Percentiles rank a stretch among this genome's conserved stretches.
Conservation (phyloP, 2,113 vertebrate genomes). For the Zeus faber region DNA sequence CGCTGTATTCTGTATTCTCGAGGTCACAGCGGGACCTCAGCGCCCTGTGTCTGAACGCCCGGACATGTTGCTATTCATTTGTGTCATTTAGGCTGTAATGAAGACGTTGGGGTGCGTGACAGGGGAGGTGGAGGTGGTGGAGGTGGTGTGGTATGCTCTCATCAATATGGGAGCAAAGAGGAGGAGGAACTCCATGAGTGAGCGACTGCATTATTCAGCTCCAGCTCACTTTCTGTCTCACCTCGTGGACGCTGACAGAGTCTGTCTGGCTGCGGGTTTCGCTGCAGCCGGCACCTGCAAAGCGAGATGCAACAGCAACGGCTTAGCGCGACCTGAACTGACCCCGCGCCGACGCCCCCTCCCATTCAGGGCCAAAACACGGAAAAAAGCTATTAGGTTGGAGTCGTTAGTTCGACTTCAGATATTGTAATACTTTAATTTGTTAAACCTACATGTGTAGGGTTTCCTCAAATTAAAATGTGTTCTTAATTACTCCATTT, state of each 20-base stretch:
- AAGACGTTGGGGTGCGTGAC: not conserved
- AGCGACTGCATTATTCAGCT: slow-evolving; percentile 36
- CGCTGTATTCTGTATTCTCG: too few species aligned
- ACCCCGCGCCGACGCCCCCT: not conserved
- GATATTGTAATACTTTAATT: too few species aligned
- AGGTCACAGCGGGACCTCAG: too few species aligned
- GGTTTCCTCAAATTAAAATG: too few species aligned
- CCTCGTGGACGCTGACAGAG: slow-evolving; percentile 47
- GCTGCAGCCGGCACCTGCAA: slow-evolving; percentile 44
- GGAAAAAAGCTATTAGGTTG: too few species aligned
- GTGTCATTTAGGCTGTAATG: too few species aligned
- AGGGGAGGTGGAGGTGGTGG: not conserved
- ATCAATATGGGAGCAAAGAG: not conserved
- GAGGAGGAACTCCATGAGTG: not conserved
- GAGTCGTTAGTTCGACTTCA: too few species aligned
- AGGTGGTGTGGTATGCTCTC: too few species aligned
- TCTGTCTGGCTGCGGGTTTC: slow-evolving; percentile 36
- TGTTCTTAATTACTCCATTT: too few species aligned
- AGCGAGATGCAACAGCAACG: slow-evolving; percentile 33
- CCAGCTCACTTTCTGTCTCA: slow-evolving; percentile 19
- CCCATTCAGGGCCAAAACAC: not conserved
- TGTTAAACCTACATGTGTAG: too few species aligned
- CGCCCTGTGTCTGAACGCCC: too few species aligned
- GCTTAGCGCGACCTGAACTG: slow-evolving; percentile 27
- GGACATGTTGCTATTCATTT: too few species aligned